Evolutionary conservation across 2,888 invertebrate species (phyloP), one percentile per base, ranked within the genome.

Genomic region (Drosophila birchii): DNA sequence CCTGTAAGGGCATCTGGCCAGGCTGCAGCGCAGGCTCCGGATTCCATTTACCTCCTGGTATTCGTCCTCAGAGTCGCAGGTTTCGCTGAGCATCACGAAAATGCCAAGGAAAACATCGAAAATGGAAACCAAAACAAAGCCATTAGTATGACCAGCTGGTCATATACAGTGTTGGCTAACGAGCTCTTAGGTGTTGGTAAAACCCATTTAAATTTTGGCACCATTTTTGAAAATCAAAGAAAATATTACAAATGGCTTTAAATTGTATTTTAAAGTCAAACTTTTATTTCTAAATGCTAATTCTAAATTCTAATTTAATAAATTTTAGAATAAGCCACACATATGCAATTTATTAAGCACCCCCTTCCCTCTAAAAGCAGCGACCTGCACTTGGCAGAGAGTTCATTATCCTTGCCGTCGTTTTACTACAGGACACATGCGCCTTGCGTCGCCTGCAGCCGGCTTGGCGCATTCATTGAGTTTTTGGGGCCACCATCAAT

Each of bases 371-470:
- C 2, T 4, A 6, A 36, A 16, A 32, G 8, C 39, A 32, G 26
- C 38, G 18, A 53, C 39, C 56, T 53, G 45, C 38, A 56, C 38
- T 54, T 47, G 32, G 26, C 47, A 60, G 45, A 63, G 86, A 61
- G 86, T 78, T 86, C 80, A 87, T 76, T 88, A 78, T 70, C 77
- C 83, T 71, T 45, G 58, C 43, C 29, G 29, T 53, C 32, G 49
- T 67, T 72, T 71, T 86, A 88, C 80, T 80, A 84, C 72, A 59
- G 68, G 47, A 86, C 88, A 86, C 84, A 85, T 85, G 84, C 84
- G 84, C 84, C 41, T 44, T 78, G 63, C 55, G 44, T 32, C 34
- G 55, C 49, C 56, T 53, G 77, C 73, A 68, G 73, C 80, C 82
- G 83, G 83, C 80, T 67, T 55, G 57, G 34, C 47, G 61, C 58